A percentile compares a stretch with the other conserved stretches of the same genome.
Evolutionary conservation across 2,888 invertebrate genomes (phyloP).

Genomic region (Drosophila nr. medialis): DNA sequence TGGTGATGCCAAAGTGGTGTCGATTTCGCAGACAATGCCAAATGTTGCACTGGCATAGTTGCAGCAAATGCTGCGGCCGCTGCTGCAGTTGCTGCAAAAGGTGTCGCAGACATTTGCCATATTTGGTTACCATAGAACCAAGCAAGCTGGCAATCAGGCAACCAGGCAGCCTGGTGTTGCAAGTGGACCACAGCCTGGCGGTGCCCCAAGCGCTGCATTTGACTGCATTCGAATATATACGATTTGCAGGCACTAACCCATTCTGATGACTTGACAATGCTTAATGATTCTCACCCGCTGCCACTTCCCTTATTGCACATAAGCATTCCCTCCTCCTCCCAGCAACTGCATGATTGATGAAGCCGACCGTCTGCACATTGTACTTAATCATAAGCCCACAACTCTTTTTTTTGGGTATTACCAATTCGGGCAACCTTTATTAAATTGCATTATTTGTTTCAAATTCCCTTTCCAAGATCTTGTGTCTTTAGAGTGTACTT

Average conservation of each 20-base stretch:
- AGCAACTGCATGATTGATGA: slow-evolving; percentile 27
- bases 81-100: slow-evolving; percentile 39
- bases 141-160: slow-evolving; percentile 25
- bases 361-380: slow-evolving; percentile 9
- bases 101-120: slow-evolving; percentile 63
- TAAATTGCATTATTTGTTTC: slow-evolving; percentile 1
- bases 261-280: slow-evolving; percentile 49
- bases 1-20: slow-evolving; percentile 42
- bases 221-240: slow-evolving; percentile 67
- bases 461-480: neutral
- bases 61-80: slow-evolving; percentile 26
- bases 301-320: slow-evolving; percentile 13
- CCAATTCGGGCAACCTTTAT: slow-evolving; percentile 17
- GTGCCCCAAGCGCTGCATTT: slow-evolving; percentile 37
- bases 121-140: slow-evolving; percentile 68
- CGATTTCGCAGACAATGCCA: slow-evolving; percentile 54
- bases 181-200: slow-evolving; percentile 24
- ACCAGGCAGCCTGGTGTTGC: slow-evolving; percentile 10
- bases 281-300: slow-evolving; percentile 39
- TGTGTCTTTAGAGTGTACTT: neutral
- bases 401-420: slow-evolving; percentile 25
- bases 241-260: slow-evolving; percentile 70
- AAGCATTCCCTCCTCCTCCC: neutral
- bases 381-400: neutral
- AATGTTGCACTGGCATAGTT: slow-evolving; percentile 35